Evolutionary conservation across 2,797 vertebrate species (phyloP).

Genomic region (Stomatorhinus walkeri): DNA sequence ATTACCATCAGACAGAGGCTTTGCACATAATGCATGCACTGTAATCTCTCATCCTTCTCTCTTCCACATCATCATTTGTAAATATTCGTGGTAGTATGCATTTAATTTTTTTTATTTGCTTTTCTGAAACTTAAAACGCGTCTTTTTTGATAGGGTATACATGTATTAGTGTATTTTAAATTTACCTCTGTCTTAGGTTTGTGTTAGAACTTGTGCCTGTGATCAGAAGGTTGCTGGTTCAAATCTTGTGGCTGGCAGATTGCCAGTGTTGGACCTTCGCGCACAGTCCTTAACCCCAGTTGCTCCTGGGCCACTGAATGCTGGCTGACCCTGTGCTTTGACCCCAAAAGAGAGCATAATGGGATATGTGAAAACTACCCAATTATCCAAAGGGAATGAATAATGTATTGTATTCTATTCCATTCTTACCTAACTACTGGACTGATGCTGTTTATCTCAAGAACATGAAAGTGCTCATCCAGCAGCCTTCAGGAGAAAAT

Average conservation of each 20-base stretch:
- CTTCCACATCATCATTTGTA: neutral
- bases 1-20: neutral
- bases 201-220: neutral
- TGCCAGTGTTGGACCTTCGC: neutral
- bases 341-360: neutral
- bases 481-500: neutral
- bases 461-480: neutral
- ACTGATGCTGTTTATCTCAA: neutral
- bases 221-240: neutral
- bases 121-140: neutral
- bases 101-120: neutral
- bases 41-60: neutral
- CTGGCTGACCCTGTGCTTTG: neutral
- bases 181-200: neutral
- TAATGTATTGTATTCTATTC: neutral
- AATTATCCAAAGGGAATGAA: neutral
- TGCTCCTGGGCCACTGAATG: neutral
- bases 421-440: neutral
- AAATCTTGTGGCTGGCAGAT: neutral
- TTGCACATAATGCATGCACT: neutral
- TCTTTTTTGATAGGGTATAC: neutral
- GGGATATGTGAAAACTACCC: neutral
- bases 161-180: neutral
- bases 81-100: neutral
- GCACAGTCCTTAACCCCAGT: neutral